Conservation (phyloP, 2,797 vertebrate genomes). For the Chelmon rostratus region DNA sequence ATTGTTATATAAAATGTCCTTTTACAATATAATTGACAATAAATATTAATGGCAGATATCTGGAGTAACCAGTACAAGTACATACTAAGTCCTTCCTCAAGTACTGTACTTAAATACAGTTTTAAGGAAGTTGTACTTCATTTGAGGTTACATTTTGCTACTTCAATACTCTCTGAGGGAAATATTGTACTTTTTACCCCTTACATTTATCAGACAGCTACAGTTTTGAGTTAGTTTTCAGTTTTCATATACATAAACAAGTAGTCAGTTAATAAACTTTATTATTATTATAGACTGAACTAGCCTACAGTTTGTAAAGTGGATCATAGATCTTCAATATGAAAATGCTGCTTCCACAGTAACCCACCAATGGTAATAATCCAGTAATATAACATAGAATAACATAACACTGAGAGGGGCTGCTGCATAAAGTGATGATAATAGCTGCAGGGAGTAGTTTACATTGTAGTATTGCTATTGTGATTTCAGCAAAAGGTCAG, state of each 20-base stretch:
- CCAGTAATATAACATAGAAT: background rate
- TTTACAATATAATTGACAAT: background rate
- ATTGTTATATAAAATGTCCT: background rate
- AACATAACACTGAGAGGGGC: background rate
- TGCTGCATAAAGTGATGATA: background rate
- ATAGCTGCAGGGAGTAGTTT: background rate
- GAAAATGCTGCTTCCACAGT: background rate
- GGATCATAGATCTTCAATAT: too few relatives aligned
- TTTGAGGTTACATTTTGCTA: too few relatives aligned
- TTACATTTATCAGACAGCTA: background rate
- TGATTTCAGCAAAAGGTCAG: background rate
- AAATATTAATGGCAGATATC: background rate
- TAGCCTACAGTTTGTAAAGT: background rate
- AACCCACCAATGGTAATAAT: background rate
- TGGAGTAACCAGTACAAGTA: background rate
- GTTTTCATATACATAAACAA: background rate
- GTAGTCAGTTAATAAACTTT: background rate
- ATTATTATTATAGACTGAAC: background rate
- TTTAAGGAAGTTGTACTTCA: background rate
- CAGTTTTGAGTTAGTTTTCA: background rate
- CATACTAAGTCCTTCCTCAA: background rate
- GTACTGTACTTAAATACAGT: background rate
- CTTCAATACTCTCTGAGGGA: background rate
- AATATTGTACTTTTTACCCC: background rate
- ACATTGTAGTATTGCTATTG: background rate